phyloP scores from a whole-genome alignment of 1,140 invertebrate genomes.

The Drosophila truncata region DNA sequence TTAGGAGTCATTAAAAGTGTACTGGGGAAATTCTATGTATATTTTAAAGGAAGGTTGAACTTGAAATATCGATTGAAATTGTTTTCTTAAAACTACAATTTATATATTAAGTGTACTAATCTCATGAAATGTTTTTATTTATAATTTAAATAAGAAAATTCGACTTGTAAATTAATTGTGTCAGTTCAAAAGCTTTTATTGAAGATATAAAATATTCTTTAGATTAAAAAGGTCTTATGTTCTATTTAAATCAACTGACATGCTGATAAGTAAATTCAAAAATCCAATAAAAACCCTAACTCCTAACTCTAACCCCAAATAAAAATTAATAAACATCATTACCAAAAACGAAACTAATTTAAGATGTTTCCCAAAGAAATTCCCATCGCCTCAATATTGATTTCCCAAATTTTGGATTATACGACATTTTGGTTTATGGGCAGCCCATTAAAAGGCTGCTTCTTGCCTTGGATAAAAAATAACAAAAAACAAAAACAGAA shows the following conservation, averaged over 20 bases:
- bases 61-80: too few relatives aligned
- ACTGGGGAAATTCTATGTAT: too few relatives aligned
- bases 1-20: not conserved
- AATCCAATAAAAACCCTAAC: not conserved
- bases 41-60: too few relatives aligned
- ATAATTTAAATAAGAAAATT: not conserved
- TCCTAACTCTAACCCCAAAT: not conserved
- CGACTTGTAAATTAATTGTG: not conserved
- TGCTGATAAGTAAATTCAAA: not conserved
- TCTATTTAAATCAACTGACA: not conserved
- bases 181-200: not conserved
- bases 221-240: not conserved
- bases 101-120: not conserved
- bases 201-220: not conserved
- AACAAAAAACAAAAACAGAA: not conserved
- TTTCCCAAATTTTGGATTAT: constrained; percentile 8
- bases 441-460: constrained; percentile 39
- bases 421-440: constrained; percentile 37
- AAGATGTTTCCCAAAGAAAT: constrained; percentile 4
- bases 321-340: constrained; percentile 4
- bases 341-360: constrained; percentile 14
- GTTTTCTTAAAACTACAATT: not conserved
- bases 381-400: not conserved
- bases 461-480: constrained; percentile 43
- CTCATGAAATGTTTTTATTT: not conserved